These are phyloP conservation scores for Argyrosomus japonicus DNA, from an alignment of 2,113 vertebrate genomes.

Conservation along the genomic window DNA sequence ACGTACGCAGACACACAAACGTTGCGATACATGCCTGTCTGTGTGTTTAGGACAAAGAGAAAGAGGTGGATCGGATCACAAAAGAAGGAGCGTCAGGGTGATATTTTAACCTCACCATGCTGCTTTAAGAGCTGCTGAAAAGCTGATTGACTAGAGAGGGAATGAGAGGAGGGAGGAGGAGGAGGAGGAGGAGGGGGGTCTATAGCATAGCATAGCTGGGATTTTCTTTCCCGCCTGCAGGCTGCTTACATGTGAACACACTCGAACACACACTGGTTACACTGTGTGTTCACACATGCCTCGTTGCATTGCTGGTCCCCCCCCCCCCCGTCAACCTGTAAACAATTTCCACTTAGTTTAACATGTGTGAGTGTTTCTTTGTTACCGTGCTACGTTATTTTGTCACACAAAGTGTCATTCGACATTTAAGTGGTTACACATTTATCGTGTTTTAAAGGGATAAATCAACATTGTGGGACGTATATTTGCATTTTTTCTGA, in stretches of 20 bases:
- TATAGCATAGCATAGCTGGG: constrained; percentile 26
- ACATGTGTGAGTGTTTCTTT: no score
- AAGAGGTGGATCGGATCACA: constrained; percentile 61
- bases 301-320: background rate
- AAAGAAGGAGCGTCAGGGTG: constrained; percentile 68
- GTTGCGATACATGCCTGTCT: background rate
- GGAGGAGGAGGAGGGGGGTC: background rate
- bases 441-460: no score
- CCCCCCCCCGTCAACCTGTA: background rate
- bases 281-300: background rate
- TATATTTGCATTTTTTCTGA: no score
- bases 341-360: background rate
- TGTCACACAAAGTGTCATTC: no score
- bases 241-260: constrained; percentile 16
- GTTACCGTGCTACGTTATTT: no score
- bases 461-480: no score
- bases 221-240: constrained; percentile 28
- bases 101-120: constrained; percentile 76
- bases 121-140: constrained; percentile 69
- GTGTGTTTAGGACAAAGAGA: constrained; percentile 17
- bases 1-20: constrained; percentile 12
- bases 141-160: constrained; percentile 67
- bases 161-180: background rate
- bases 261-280: background rate
- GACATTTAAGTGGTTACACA: no score